phyloP scores from a whole-genome alignment of 2,888 invertebrate genomes.

The Ornithoptera alexandrae region DNA sequence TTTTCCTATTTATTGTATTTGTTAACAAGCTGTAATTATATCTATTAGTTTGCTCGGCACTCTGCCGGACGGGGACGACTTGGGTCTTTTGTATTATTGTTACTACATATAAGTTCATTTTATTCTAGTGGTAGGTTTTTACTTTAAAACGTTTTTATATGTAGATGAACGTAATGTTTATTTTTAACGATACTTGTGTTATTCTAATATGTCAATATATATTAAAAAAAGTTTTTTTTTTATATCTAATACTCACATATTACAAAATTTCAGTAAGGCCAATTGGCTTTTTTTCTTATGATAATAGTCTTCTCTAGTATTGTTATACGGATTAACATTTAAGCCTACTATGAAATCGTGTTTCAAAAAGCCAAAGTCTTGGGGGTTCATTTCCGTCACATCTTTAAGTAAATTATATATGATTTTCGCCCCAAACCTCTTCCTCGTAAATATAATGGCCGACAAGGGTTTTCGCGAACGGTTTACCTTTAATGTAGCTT shows the following conservation, averaged over 20 bases:
- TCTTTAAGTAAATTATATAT: conserved; percentile 84
- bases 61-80: too few relatives aligned
- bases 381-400: conserved; percentile 61
- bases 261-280: conserved; percentile 70
- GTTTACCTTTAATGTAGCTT: conserved; percentile 54
- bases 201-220: too few relatives aligned
- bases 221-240: too few relatives aligned
- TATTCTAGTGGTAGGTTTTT: too few relatives aligned
- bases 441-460: conserved; percentile 85
- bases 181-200: too few relatives aligned
- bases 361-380: conserved; percentile 78
- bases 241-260: conserved; percentile 51
- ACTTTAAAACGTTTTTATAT: too few relatives aligned
- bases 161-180: too few relatives aligned
- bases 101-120: too few relatives aligned
- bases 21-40: not conserved
- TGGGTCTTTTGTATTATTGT: too few relatives aligned
- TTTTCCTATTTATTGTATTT: not conserved
- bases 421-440: conserved; percentile 87
- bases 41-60: conserved; percentile 35
- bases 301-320: conserved; percentile 77
- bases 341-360: conserved; percentile 88
- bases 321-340: conserved; percentile 78
- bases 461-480: conserved; percentile 74
- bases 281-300: conserved; percentile 77